These are phyloP conservation scores for Phymanthus crucifer DNA, from an alignment of 92 coral and sea anemone genomes.

Conservation along the genomic window DNA sequence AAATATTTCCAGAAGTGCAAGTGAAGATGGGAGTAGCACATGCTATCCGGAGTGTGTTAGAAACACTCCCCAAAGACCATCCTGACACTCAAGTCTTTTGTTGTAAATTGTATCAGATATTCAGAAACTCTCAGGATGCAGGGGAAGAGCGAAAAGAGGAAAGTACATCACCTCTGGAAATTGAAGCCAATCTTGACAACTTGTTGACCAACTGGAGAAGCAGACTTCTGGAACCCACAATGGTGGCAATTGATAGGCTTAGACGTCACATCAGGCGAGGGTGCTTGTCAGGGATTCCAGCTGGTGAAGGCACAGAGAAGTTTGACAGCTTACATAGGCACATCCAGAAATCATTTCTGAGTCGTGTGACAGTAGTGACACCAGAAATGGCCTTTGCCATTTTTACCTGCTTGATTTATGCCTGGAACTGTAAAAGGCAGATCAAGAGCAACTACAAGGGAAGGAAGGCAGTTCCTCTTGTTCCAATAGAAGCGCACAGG, in stretches of 20 bases:
- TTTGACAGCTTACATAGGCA: conserved; percentile 36
- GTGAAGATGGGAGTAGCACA: conserved; percentile 61
- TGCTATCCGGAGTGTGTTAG: conserved; percentile 47
- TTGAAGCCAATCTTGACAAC: conserved; percentile 39
- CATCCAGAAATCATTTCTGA: conserved; percentile 33
- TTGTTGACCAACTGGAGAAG: conserved; percentile 37
- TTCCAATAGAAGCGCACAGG: conserved; percentile 33
- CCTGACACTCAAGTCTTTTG: conserved; percentile 42
- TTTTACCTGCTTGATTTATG: conserved; percentile 34
- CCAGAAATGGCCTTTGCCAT: conserved; percentile 54
- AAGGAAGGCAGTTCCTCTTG: conserved; percentile 22
- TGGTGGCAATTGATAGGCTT: conserved; percentile 26
- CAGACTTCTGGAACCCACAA: conserved; percentile 22
- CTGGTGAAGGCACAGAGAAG: conserved; percentile 46
- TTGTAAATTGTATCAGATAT: conserved; percentile 33
- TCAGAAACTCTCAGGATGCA: conserved; percentile 9
- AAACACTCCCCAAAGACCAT: conserved; percentile 39
- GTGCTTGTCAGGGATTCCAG: conserved; percentile 46
- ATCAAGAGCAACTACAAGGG: conserved; percentile 24
- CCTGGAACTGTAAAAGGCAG: conserved; percentile 44
- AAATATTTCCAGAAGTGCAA: conserved; percentile 46
- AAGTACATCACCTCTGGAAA: conserved; percentile 31
- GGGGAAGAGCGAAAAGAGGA: conserved; percentile 25
- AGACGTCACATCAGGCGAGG: conserved; percentile 41
- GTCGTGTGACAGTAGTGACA: conserved; percentile 34